phyloP scores from a whole-genome alignment of 2,797 vertebrate species.

The Sebastes paucispinis region DNA sequence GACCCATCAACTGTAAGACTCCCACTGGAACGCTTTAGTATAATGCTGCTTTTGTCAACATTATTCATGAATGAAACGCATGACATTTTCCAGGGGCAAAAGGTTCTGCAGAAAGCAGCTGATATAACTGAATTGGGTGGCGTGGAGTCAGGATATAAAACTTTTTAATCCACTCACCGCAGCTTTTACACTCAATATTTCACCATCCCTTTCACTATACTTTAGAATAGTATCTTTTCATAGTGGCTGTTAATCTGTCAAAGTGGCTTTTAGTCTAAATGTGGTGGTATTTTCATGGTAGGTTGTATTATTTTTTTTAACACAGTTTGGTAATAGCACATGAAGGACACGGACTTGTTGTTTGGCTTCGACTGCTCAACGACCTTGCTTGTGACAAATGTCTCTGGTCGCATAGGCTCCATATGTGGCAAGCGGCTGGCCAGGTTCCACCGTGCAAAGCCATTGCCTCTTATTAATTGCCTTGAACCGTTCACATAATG shows the following conservation, averaged over 20 bases:
- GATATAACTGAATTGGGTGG: not conserved
- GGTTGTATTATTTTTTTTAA: not conserved
- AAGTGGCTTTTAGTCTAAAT: conserved; percentile 13
- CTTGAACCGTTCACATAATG: conserved; percentile 37
- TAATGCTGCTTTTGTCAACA: conserved; percentile 27
- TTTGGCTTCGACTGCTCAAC: conserved; percentile 8
- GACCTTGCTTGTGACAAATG: conserved; percentile 50
- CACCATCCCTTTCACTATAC: not conserved
- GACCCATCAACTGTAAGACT: conserved; percentile 14
- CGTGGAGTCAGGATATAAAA: not conserved
- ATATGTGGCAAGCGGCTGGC: conserved; percentile 17
- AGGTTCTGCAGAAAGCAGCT: conserved; percentile 5
- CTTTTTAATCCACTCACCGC: conserved; percentile 4
- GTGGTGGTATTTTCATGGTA: not conserved
- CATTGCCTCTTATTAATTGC: conserved; percentile 48
- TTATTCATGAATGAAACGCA: conserved; percentile 23
- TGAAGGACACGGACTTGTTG: conserved; percentile 1
- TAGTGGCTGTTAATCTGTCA: conserved; percentile 10
- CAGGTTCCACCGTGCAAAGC: conserved; percentile 4
- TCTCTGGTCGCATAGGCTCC: conserved; percentile 13
- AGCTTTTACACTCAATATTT: conserved; percentile 10
- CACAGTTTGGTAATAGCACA: not conserved
- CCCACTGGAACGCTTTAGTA: not conserved
- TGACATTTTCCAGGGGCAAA: conserved; percentile 15
- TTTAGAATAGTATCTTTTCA: not conserved